A percentile compares a stretch with the other conserved stretches of the same genome.
Evolutionary conservation across 1,140 invertebrate species (phyloP).

Genomic region (Drosophila lacteicornis): DNA sequence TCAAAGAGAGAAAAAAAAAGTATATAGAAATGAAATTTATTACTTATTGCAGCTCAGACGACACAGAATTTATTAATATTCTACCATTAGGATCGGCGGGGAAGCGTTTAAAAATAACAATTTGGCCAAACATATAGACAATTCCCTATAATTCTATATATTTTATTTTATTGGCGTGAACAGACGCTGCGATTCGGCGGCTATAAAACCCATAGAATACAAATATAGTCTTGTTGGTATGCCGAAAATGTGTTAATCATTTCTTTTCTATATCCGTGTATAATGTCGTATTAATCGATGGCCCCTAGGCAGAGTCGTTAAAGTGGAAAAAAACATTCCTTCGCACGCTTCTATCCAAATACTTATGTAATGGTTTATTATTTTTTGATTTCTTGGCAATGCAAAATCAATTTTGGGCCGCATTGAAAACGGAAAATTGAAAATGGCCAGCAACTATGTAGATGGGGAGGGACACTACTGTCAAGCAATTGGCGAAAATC

Average conservation of each 20-base stretch:
- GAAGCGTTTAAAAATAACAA: constrained; percentile 75
- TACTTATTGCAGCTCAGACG: constrained; percentile 71
- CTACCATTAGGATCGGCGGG: constrained; percentile 58
- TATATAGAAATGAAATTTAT: constrained; percentile 71
- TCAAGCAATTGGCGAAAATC: constrained; percentile 67
- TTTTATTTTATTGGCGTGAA: constrained; percentile 59
- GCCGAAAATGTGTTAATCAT: constrained; percentile 72
- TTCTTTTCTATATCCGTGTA: constrained; percentile 45
- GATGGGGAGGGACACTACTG: constrained; percentile 33
- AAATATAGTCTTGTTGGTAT: constrained; percentile 59
- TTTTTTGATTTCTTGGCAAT: constrained; percentile 33
- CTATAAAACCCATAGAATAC: constrained; percentile 57
- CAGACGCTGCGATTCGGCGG: constrained; percentile 37
- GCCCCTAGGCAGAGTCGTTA: constrained; percentile 21
- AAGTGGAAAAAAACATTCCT: constrained; percentile 21
- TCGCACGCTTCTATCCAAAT: constrained; percentile 21
- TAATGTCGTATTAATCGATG: constrained; percentile 56
- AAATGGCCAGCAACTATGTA: not conserved
- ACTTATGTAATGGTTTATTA: constrained; percentile 59
- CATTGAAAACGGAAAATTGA: constrained; percentile 28
- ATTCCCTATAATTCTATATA: constrained; percentile 38
- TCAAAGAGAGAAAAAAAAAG: constrained; percentile 18
- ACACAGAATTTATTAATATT: constrained; percentile 81
- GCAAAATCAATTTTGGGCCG: constrained; percentile 45
- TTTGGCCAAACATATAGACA: constrained; percentile 41